A percentile compares a stretch with the other conserved stretches of the same genome.
These are phyloP conservation scores for Pristiophorus japonicus DNA, from an alignment of 2,113 vertebrate genomes.

Conservation along the genomic window DNA sequence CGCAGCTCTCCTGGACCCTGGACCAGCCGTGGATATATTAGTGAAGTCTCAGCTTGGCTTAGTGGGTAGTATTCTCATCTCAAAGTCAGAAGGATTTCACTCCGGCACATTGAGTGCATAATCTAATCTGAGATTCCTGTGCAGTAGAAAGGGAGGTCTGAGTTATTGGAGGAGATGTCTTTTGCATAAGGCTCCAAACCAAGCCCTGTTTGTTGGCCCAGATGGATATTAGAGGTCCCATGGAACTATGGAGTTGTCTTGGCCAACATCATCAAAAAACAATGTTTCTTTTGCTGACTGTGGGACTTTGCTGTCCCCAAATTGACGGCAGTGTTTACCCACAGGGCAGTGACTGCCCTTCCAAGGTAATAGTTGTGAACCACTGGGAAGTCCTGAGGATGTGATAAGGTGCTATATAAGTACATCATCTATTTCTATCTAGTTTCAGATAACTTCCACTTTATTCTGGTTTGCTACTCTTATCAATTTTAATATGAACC, in stretches of 20 bases:
- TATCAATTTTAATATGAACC: neutral
- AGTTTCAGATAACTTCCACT: neutral
- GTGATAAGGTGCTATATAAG: neutral
- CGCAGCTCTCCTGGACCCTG: too few species aligned
- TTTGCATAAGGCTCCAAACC: neutral
- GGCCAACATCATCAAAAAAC: neutral
- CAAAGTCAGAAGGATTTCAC: neutral
- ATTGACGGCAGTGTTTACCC: neutral
- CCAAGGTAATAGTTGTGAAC: neutral
- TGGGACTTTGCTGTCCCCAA: neutral
- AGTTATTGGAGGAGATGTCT: neutral
- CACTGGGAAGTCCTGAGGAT: neutral
- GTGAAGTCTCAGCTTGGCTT: neutral
- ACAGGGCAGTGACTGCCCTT: neutral
- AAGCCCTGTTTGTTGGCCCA: neutral
- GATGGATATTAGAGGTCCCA: neutral
- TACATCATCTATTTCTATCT: neutral
- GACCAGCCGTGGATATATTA: too few species aligned
- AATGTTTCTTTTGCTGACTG: neutral
- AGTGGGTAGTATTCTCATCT: neutral
- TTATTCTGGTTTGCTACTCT: neutral
- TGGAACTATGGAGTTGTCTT: neutral
- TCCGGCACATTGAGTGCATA: neutral
- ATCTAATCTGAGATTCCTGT: neutral
- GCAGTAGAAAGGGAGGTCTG: neutral